Percentiles rank a stretch among this genome's conserved stretches.
These are phyloP conservation scores for Channa argus DNA, from an alignment of 2,113 vertebrate genomes.

Conservation along the genomic window DNA sequence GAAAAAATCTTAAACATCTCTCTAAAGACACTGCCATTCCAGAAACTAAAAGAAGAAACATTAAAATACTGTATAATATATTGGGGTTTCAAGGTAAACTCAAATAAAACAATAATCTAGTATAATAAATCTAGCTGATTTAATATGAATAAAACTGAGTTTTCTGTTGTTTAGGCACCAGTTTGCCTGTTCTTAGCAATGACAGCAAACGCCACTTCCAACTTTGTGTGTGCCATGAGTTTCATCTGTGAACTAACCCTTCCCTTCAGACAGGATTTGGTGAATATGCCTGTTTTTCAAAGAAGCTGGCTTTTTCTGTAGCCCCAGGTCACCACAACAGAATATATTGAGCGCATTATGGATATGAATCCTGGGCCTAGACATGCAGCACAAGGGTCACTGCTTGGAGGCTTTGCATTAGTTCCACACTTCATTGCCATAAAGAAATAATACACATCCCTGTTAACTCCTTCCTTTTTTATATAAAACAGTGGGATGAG, in stretches of 20 bases:
- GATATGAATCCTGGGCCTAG: conserved; percentile 85
- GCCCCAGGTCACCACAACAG: conserved; percentile 82
- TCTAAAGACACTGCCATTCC: conserved; percentile 40
- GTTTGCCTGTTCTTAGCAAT: conserved; percentile 41
- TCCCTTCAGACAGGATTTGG: conserved; percentile 80
- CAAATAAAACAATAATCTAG: conserved; percentile 13
- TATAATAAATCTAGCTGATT: conserved; percentile 25
- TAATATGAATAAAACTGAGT: conserved; percentile 42
- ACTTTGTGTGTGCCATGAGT: conserved; percentile 63
- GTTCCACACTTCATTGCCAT: conserved; percentile 82
- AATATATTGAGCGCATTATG: conserved; percentile 88
- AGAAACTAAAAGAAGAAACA: conserved; percentile 27
- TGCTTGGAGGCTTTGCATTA: conserved; percentile 78
- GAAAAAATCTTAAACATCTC: conserved; percentile 23
- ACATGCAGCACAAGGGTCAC: conserved; percentile 79
- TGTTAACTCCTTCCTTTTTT: conserved; percentile 77
- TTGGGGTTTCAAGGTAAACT: conserved; percentile 44
- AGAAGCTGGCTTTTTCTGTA: conserved; percentile 72
- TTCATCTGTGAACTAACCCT: conserved; percentile 79
- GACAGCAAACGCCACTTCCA: conserved; percentile 56
- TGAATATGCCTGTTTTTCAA: conserved; percentile 79
- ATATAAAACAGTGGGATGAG: conserved; percentile 58
- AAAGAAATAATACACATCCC: conserved; percentile 82
- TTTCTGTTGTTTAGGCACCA: conserved; percentile 46
- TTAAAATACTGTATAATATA: conserved; percentile 1